Evolutionary conservation across 1,140 invertebrate species (phyloP).

Genomic region (Drosophila ambigua): DNA sequence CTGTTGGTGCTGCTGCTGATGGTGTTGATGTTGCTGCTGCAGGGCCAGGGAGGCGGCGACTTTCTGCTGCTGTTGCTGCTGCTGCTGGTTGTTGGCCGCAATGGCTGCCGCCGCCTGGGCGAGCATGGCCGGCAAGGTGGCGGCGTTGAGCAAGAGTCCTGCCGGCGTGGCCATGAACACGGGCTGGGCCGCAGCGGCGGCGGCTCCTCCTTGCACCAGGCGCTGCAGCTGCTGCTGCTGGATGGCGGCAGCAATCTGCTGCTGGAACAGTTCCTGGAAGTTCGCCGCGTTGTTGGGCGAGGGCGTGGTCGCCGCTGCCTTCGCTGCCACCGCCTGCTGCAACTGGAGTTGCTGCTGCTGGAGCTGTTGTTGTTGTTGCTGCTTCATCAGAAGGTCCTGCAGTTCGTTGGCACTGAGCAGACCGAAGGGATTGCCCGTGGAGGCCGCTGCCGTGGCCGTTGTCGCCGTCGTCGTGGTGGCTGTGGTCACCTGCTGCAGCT

Average conservation of each 20-base stretch:
- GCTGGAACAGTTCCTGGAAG: conserved; percentile 75
- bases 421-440: conserved; percentile 70
- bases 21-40: conserved; percentile 57
- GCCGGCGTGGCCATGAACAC: conserved; percentile 81
- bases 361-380: conserved; percentile 52
- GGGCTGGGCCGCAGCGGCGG: conserved; percentile 69
- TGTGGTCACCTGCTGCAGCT: conserved; percentile 81
- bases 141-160: conserved; percentile 72
- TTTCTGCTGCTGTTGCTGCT: conserved; percentile 64
- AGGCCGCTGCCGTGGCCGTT: conserved; percentile 62
- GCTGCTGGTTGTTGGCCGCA: conserved; percentile 69
- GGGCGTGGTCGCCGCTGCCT: conserved; percentile 15
- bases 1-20: conserved; percentile 39
- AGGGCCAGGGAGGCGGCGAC: conserved; percentile 55
- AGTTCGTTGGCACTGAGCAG: conserved; percentile 65
- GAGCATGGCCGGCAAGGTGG: conserved; percentile 76
- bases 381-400: conserved; percentile 70
- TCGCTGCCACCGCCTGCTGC: conserved; percentile 32
- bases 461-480: conserved; percentile 80
- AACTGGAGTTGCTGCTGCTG: conserved; percentile 57
- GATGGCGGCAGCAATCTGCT: conserved; percentile 67
- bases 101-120: conserved; percentile 72
- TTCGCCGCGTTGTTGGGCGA: conserved; percentile 37
- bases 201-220: conserved; percentile 38
- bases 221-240: conserved; percentile 72